Conservation (phyloP, 2,888 invertebrate species). For the Meteorus cinctellus region DNA sequence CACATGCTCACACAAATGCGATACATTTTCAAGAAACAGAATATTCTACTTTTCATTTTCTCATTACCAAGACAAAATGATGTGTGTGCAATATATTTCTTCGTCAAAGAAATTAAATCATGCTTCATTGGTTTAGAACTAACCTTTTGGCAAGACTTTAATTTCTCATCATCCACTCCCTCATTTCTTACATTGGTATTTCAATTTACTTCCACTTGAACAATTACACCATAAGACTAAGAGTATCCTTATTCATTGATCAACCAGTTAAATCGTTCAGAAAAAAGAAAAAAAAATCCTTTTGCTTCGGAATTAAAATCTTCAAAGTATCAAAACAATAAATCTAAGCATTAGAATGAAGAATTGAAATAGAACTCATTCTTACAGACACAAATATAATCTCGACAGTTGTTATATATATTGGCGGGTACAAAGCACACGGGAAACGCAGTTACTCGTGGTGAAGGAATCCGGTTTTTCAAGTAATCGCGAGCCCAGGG, state of each 20-base stretch:
- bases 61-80: conserved; percentile 28
- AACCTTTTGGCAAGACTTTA: conserved; percentile 6
- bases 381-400: not conserved
- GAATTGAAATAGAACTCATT: conserved; percentile 1
- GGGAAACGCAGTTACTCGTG: conserved; percentile 69
- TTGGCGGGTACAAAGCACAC: conserved; percentile 46
- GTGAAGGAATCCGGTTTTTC: conserved; percentile 71
- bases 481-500: conserved; percentile 66
- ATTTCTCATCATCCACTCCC: conserved; percentile 2
- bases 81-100: not conserved
- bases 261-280: conserved; percentile 66
- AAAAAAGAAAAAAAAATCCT: conserved; percentile 49
- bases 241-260: conserved; percentile 38
- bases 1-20: no score
- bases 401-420: conserved; percentile 11
- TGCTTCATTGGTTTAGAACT: conserved; percentile 9
- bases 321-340: not conserved
- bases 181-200: conserved; percentile 42
- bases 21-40: not conserved
- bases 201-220: conserved; percentile 55
- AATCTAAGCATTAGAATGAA: not conserved
- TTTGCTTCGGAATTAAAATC: not conserved
- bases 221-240: conserved; percentile 58
- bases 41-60: not conserved
- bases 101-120: conserved; percentile 22